Evolutionary conservation across 2,113 vertebrate genomes (phyloP).

Genomic region (Apistogramma diplotaenia): DNA sequence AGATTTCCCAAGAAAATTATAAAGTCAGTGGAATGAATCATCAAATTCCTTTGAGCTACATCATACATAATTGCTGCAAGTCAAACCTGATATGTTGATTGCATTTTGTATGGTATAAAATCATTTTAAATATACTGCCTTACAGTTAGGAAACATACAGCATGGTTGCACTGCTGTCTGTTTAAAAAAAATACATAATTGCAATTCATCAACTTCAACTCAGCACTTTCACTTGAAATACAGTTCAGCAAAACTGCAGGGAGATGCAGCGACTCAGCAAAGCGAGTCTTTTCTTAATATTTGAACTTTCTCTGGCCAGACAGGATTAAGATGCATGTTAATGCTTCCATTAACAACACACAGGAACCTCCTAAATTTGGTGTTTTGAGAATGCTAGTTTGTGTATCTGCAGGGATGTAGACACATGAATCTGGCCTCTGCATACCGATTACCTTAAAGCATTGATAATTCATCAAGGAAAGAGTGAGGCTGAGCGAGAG

Average conservation of each 20-base stretch:
- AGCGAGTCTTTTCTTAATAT: constrained; percentile 17
- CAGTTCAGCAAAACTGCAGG: constrained; percentile 24
- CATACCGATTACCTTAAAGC: constrained; percentile 71
- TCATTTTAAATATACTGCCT: background rate
- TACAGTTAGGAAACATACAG: background rate
- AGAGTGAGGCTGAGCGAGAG: constrained; percentile 1
- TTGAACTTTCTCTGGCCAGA: constrained; percentile 16
- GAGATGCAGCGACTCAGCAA: constrained; percentile 8
- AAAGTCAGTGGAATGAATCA: background rate
- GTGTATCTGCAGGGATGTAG: constrained; percentile 57
- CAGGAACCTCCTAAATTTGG: constrained; percentile 17
- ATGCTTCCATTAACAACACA: constrained; percentile 18
- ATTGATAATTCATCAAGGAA: constrained; percentile 73
- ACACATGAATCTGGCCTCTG: constrained; percentile 67
- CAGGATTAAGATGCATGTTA: constrained; percentile 45
- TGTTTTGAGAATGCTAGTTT: constrained; percentile 32
- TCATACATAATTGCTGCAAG: background rate
- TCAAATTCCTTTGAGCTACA: background rate
- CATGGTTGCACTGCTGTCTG: background rate
- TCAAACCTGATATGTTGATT: background rate
- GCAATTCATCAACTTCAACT: constrained; percentile 23
- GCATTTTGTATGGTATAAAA: background rate
- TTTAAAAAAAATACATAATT: constrained; percentile 15
- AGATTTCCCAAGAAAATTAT: background rate
- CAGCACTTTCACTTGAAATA: constrained; percentile 26